These are phyloP conservation scores for Resseliella maxima DNA, from an alignment of 2,888 invertebrate species.

Conservation along the genomic window DNA sequence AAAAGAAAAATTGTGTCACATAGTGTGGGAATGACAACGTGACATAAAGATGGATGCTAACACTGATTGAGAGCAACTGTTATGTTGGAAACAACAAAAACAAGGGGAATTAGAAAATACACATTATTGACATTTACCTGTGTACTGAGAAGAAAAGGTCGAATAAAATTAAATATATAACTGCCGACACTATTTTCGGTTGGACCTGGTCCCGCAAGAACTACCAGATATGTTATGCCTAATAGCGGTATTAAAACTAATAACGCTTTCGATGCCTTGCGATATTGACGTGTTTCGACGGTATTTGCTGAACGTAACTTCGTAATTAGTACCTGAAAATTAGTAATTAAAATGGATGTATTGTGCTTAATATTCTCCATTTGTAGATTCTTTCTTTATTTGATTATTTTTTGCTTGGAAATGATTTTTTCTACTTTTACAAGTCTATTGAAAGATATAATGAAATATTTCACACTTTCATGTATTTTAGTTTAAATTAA, in stretches of 20 bases:
- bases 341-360: conserved; percentile 61
- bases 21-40: too few relatives aligned
- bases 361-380: too few relatives aligned
- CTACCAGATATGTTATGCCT: conserved; percentile 89
- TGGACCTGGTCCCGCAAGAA: conserved; percentile 87
- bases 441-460: not conserved
- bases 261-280: conserved; percentile 91
- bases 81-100: not conserved
- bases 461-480: too few relatives aligned
- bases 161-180: conserved; percentile 80
- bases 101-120: too few relatives aligned
- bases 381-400: too few relatives aligned
- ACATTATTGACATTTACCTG: conserved; percentile 74
- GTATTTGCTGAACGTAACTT: conserved; percentile 92
- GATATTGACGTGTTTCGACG: conserved; percentile 88
- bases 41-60: too few relatives aligned
- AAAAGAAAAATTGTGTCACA: not conserved
- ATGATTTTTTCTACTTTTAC: not conserved
- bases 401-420: not conserved
- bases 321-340: conserved; percentile 84
- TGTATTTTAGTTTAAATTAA: not conserved
- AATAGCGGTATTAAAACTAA: conserved; percentile 92
- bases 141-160: conserved; percentile 87
- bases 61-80: too few relatives aligned
- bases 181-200: conserved; percentile 79